phyloP scores from a whole-genome alignment of 2,888 invertebrate genomes.

The Agriopis leucophaearia region DNA sequence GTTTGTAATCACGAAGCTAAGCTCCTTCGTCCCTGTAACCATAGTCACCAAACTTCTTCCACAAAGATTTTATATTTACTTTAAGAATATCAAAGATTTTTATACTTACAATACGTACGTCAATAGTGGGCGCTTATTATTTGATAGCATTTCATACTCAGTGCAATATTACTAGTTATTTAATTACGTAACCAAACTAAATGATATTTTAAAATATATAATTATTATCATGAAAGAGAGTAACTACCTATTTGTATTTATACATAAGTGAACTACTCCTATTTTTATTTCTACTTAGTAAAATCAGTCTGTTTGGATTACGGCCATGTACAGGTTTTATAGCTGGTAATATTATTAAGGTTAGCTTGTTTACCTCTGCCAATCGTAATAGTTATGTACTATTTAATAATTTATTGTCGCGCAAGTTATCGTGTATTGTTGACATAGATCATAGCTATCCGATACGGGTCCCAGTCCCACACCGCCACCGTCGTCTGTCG shows the following conservation, averaged over 20 bases:
- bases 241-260: conserved; percentile 84
- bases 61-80: conserved; percentile 85
- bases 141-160: conserved; percentile 87
- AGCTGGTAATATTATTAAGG: conserved; percentile 84
- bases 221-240: conserved; percentile 82
- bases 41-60: conserved; percentile 82
- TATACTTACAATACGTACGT: conserved; percentile 74
- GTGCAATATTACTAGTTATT: conserved; percentile 88
- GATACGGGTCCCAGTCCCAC: conserved; percentile 61
- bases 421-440: conserved; percentile 83
- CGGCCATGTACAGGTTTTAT: conserved; percentile 85
- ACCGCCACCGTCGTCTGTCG: conserved; percentile 22
- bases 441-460: conserved; percentile 86
- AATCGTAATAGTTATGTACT: conserved; percentile 85
- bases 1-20: conserved; percentile 72
- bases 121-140: conserved; percentile 85
- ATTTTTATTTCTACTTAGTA: conserved; percentile 76
- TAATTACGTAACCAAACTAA: conserved; percentile 88
- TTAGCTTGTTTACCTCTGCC: conserved; percentile 87
- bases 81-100: conserved; percentile 77
- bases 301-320: conserved; percentile 84
- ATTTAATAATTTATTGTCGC: conserved; percentile 85
- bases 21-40: conserved; percentile 72
- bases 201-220: conserved; percentile 83
- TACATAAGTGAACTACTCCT: conserved; percentile 80